These are phyloP conservation scores for Poicephalus meyeri DNA, from an alignment of 2,113 vertebrate species.

Conservation along the genomic window DNA sequence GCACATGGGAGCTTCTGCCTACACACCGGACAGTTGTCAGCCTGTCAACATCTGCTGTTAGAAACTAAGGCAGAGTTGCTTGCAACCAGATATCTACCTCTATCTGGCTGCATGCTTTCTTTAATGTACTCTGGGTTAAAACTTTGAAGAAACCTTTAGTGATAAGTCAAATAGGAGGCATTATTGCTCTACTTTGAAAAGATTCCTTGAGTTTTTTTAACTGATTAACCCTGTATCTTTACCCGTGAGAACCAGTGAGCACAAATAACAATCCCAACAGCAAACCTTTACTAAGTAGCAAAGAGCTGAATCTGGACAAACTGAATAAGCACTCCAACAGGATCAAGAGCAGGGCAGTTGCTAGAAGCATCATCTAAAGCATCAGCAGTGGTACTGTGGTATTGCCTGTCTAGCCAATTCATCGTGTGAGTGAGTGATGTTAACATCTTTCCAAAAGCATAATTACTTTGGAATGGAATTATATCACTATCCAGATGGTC, in stretches of 20 bases:
- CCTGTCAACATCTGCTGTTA: neutral
- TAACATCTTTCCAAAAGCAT: neutral
- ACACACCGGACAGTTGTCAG: neutral
- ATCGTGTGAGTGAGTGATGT: neutral
- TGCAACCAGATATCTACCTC: neutral
- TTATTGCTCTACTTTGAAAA: neutral
- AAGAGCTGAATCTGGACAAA: neutral
- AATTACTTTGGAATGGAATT: neutral
- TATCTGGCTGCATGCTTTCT: neutral
- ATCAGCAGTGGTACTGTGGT: neutral
- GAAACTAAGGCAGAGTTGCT: neutral
- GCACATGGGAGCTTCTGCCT: neutral
- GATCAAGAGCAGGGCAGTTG: neutral
- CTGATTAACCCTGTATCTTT: neutral
- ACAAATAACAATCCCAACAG: neutral
- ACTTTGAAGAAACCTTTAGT: neutral
- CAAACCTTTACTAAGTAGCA: neutral
- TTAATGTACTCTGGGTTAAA: neutral
- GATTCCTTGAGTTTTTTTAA: neutral
- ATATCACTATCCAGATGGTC: neutral
- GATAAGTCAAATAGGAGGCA: neutral
- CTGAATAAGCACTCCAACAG: neutral
- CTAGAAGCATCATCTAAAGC: neutral
- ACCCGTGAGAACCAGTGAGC: neutral
- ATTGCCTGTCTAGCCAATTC: neutral